Percentiles rank a stretch among this genome's conserved stretches.
phyloP scores from a whole-genome alignment of 2,113 vertebrate genomes.

The Coptodon bakossiorum region DNA sequence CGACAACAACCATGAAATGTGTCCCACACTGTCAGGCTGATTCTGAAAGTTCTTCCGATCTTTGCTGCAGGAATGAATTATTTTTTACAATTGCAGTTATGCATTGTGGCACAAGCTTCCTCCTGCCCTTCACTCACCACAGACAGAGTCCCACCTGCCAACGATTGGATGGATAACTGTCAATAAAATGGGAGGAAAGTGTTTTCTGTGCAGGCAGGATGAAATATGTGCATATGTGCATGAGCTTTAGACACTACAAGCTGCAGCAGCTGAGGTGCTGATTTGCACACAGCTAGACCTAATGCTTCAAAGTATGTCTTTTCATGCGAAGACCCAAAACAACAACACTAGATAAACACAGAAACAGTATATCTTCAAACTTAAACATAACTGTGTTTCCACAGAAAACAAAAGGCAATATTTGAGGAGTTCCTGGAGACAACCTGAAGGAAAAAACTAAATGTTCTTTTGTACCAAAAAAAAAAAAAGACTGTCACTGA shows the following conservation, averaged over 20 bases:
- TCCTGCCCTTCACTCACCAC: neutral
- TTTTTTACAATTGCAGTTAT: constrained; percentile 10
- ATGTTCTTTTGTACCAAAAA: neutral
- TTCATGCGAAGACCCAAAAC: neutral
- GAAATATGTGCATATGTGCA: neutral
- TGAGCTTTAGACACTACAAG: neutral
- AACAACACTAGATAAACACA: neutral
- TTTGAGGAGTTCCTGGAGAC: neutral
- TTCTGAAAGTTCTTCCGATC: neutral
- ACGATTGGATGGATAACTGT: neutral
- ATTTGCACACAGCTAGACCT: neutral
- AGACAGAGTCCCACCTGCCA: neutral
- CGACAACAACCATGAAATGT: neutral
- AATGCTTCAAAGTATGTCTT: neutral
- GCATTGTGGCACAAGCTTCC: neutral
- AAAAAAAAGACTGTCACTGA: neutral
- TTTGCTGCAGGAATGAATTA: neutral
- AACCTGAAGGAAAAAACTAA: neutral
- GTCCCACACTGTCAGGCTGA: neutral
- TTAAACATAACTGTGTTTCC: neutral
- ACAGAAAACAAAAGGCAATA: neutral
- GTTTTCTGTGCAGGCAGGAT: neutral
- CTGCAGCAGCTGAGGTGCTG: neutral
- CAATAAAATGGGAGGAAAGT: neutral
- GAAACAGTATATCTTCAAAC: neutral